Percentiles rank a stretch among this genome's conserved stretches.
phyloP scores from a whole-genome alignment of 2,888 invertebrate genomes.

The Ichneumon xanthorius region DNA sequence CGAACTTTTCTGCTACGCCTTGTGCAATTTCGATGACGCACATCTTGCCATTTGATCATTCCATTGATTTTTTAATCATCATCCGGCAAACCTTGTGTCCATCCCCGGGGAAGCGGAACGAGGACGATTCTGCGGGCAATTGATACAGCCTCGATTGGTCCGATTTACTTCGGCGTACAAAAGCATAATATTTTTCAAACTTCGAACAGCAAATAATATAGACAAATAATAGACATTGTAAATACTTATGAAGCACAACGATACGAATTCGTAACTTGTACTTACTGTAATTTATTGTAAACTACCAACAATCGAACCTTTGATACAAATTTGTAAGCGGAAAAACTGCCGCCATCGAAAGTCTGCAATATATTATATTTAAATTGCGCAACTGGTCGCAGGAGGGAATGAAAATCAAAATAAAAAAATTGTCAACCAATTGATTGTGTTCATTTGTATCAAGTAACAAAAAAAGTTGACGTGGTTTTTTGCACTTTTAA shows the following conservation, averaged over 20 bases:
- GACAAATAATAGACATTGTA: too few species aligned
- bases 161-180: neutral
- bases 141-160: neutral
- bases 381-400: neutral
- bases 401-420: neutral
- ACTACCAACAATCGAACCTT: neutral
- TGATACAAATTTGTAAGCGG: neutral
- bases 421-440: neutral
- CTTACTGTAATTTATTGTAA: neutral
- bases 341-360: neutral
- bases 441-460: neutral
- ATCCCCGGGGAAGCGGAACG: neutral
- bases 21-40: neutral
- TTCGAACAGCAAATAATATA: neutral
- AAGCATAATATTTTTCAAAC: neutral
- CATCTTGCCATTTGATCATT: slow-evolving; percentile 3
- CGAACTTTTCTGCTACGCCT: neutral
- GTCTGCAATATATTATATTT: neutral
- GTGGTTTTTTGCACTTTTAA: neutral
- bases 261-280: slow-evolving; percentile 13
- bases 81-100: neutral
- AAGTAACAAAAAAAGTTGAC: neutral
- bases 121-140: neutral
- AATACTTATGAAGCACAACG: slow-evolving; percentile 1
- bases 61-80: neutral